Evolutionary conservation across 2,797 vertebrate species (phyloP).

Genomic region (Babyrousa celebensis): DNA sequence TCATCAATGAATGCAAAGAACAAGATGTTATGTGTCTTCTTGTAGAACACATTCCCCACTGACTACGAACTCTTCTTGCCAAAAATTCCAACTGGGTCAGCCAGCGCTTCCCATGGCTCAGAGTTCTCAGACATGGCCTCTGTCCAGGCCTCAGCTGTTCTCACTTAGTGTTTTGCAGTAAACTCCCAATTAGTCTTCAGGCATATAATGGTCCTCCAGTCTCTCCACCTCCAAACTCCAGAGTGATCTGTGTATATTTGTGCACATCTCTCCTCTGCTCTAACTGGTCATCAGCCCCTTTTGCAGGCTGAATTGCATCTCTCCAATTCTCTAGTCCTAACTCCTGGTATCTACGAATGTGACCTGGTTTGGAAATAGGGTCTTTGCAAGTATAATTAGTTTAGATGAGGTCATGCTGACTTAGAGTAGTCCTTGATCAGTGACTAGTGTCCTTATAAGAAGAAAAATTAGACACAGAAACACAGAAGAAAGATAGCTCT

Average conservation of each 20-base stretch:
- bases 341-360: neutral
- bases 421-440: neutral
- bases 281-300: neutral
- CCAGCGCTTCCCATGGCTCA: neutral
- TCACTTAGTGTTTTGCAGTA: neutral
- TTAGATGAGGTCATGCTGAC: neutral
- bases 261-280: neutral
- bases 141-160: too few species aligned
- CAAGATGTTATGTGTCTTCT: neutral
- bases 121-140: neutral
- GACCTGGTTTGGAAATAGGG: neutral
- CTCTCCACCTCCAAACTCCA: neutral
- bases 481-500: too few species aligned
- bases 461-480: slow-evolving; percentile 13
- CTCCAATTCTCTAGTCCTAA: neutral
- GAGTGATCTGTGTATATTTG: too few species aligned
- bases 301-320: neutral
- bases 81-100: neutral
- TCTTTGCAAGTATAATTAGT: neutral
- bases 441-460: neutral
- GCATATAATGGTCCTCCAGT: neutral
- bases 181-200: neutral
- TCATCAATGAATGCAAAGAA: neutral
- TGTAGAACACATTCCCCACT: neutral
- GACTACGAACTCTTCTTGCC: neutral